Conservation (phyloP, 2,113 vertebrate species). For the Chrysemys picta region DNA sequence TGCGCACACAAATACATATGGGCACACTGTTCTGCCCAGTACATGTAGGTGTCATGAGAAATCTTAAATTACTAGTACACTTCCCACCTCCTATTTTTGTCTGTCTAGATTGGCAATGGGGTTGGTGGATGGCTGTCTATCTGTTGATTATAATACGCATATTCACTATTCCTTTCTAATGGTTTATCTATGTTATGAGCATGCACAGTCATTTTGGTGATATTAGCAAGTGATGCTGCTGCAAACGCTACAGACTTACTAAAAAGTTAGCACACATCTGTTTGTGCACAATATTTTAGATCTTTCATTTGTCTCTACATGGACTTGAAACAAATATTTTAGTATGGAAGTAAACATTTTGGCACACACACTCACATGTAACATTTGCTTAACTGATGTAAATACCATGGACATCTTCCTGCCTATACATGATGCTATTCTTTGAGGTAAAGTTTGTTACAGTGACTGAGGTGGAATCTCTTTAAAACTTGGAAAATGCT, state of each 20-base stretch:
- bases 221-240: background rate
- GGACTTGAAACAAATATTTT: background rate
- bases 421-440: background rate
- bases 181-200: background rate
- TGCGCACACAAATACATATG: background rate
- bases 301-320: background rate
- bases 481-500: background rate
- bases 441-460: background rate
- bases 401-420: background rate
- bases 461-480: background rate
- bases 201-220: background rate
- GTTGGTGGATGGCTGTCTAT: background rate
- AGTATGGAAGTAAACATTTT: background rate
- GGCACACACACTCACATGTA: background rate
- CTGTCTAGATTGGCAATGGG: background rate
- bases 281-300: background rate
- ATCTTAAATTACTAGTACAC: background rate
- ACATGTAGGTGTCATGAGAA: background rate
- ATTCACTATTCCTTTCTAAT: background rate
- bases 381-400: background rate
- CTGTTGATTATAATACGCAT: background rate
- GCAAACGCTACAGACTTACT: background rate
- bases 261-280: background rate
- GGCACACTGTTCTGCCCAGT: background rate
- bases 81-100: background rate